A percentile compares a stretch with the other conserved stretches of the same genome.
phyloP scores from a whole-genome alignment of 1,140 invertebrate genomes.

The Neomicropteryx cornuta region DNA sequence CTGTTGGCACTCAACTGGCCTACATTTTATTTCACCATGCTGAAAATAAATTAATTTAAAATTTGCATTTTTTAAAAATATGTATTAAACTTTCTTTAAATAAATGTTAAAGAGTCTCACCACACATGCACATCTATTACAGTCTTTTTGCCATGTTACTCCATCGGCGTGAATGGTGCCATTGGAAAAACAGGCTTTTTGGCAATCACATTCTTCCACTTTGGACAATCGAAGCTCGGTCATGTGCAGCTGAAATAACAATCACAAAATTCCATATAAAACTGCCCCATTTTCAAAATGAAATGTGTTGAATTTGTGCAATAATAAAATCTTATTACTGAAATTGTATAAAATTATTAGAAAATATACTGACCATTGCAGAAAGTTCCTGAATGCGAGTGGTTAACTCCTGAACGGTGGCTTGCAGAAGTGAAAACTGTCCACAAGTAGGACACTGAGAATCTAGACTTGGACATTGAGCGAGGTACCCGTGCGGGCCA shows the following conservation, averaged over 20 bases:
- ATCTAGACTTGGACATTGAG: constrained; percentile 76
- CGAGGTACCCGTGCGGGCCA: constrained; percentile 73
- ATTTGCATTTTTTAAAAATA: constrained; percentile 2
- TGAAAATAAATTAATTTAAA: constrained; percentile 30
- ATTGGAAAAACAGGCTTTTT: constrained; percentile 74
- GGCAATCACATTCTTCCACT: constrained; percentile 81
- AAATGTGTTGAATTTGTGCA: background rate
- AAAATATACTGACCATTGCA: constrained; percentile 44
- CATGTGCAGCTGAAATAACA: constrained; percentile 53
- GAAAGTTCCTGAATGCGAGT: constrained; percentile 56
- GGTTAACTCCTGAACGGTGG: constrained; percentile 55
- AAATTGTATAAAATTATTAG: background rate
- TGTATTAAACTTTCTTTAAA: background rate
- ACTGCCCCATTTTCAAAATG: background rate
- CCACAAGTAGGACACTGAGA: constrained; percentile 83
- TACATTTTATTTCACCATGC: constrained; percentile 74
- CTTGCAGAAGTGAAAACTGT: constrained; percentile 72
- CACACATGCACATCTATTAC: constrained; percentile 73
- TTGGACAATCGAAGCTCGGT: constrained; percentile 62
- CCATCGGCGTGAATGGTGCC: constrained; percentile 70
- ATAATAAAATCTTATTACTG: background rate
- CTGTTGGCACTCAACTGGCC: constrained; percentile 62
- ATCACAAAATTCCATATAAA: constrained; percentile 1
- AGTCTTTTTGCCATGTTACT: constrained; percentile 67
- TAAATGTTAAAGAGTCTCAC: constrained; percentile 36